phyloP scores from a whole-genome alignment of 1,140 invertebrate genomes.

The Apis florea region DNA sequence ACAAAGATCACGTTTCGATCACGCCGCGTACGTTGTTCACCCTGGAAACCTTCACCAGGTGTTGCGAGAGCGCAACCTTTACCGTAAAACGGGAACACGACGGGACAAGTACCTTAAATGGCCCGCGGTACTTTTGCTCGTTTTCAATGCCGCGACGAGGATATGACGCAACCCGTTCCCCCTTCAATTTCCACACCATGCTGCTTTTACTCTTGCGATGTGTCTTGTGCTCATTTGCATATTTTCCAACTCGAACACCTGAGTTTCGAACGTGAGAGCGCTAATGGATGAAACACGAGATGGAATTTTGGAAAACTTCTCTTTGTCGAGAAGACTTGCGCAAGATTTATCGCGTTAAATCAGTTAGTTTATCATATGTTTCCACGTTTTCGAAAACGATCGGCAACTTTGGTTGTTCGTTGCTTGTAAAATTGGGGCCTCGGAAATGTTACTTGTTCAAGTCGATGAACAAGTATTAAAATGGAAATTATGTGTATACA shows the following conservation, averaged over 20 bases:
- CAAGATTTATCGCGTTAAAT: too few species aligned
- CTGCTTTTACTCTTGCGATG: conserved; percentile 2
- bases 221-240: neutral
- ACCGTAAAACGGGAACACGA: conserved; percentile 35
- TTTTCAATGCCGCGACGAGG: conserved; percentile 43
- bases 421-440: too few species aligned
- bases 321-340: too few species aligned
- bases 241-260: neutral
- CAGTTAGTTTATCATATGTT: too few species aligned
- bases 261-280: neutral
- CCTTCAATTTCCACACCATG: conserved; percentile 25
- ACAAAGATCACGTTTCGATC: neutral
- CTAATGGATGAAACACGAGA: too few species aligned
- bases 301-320: too few species aligned
- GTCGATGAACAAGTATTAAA: too few species aligned
- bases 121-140: conserved; percentile 39
- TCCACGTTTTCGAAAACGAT: too few species aligned
- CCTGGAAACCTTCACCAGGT: neutral
- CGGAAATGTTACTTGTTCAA: too few species aligned
- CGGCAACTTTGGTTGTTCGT: too few species aligned
- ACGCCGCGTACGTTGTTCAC: conserved; percentile 23
- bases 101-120: conserved; percentile 46
- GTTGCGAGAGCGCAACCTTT: conserved; percentile 15
- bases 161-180: conserved; percentile 42
- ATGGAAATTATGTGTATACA: too few species aligned